phyloP scores from a whole-genome alignment of 2,797 vertebrate genomes.

The Dallia pectoralis region DNA sequence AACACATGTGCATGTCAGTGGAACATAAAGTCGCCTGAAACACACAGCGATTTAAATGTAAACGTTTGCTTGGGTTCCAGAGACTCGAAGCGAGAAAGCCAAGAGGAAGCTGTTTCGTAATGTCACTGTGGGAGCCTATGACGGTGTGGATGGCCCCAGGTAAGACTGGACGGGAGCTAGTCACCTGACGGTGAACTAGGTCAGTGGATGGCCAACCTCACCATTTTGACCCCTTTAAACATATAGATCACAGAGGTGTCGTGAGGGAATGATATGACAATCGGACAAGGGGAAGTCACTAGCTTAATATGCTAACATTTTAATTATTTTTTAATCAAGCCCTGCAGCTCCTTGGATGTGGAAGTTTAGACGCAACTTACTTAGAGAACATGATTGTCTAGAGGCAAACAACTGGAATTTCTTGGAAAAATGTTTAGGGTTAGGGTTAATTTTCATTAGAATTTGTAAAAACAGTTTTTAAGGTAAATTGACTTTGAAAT shows the following conservation, averaged over 20 bases:
- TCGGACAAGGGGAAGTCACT: not conserved
- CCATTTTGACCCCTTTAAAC: not conserved
- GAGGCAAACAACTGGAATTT: too few relatives aligned
- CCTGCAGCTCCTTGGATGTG: not conserved
- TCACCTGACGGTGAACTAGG: not conserved
- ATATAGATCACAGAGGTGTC: not conserved
- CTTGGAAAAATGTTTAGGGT: too few relatives aligned
- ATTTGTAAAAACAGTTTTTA: too few relatives aligned
- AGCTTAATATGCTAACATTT: not conserved
- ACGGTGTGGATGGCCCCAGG: constrained; percentile 87
- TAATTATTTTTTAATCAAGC: not conserved
- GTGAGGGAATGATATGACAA: not conserved
- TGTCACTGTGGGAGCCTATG: constrained; percentile 91
- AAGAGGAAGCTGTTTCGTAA: constrained; percentile 90
- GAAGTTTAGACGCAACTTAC: not conserved
- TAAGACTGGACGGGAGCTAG: constrained; percentile 49
- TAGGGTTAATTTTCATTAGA: too few relatives aligned
- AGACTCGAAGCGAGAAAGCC: constrained; percentile 83
- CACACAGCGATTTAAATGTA: not conserved
- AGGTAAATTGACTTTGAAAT: too few relatives aligned
- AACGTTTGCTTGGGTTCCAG: constrained; percentile 61
- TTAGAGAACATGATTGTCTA: not conserved
- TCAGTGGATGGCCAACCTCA: not conserved
- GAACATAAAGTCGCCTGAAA: not conserved
- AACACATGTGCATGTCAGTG: not conserved